Evolutionary conservation across 1,140 invertebrate species (phyloP), one percentile per base, ranked within the genome.

Genomic region (Diachasma alloeum): DNA sequence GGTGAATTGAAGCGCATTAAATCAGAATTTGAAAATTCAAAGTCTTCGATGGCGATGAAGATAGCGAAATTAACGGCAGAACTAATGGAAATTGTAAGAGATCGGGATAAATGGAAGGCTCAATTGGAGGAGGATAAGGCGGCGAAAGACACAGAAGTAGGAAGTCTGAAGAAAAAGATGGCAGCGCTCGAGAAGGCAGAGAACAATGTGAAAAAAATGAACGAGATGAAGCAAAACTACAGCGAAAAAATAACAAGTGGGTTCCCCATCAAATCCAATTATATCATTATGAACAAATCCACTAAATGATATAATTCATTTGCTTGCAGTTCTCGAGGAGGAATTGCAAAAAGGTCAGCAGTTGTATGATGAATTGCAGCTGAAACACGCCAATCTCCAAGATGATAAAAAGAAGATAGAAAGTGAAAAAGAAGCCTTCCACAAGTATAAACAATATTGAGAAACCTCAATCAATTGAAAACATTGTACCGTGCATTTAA

Each of bases 371-470:
- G 95, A 96, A 79, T 88, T 97, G 8, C 96, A 94, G 31, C 90
- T 91, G 3, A 96, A 95, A 85, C 95, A 96, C 86, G 95, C 96
- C 82, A 91, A 94, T 75, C 87, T 97, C n/a, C 93, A 94, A 83
- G 95, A 96, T 85, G 93, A 93, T 68, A 96, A 96, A 86, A 92
- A 94, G 15, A 92, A 94, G 87, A 87, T 96, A 0, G 93, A 94
- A 5, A 93, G 92, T 44, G 94, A 96, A 85, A 96, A 95, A 81
- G 93, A 96, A 90, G 91, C 91, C 46, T 80, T 94, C 37, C 91
- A 93, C 81, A 88, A 84, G 91, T 91, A 86, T 83, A 77, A 78
- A 79, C 22, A 31, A 31, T n/a, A 68, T 19, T 66, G 59, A 36
- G 19, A 76, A 69, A 66, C 48, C 36, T 22, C 22, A 48, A 22